Base-by-base conservation (phyloP, 2,113 vertebrate genomes). In the Lagopus muta region DNA sequence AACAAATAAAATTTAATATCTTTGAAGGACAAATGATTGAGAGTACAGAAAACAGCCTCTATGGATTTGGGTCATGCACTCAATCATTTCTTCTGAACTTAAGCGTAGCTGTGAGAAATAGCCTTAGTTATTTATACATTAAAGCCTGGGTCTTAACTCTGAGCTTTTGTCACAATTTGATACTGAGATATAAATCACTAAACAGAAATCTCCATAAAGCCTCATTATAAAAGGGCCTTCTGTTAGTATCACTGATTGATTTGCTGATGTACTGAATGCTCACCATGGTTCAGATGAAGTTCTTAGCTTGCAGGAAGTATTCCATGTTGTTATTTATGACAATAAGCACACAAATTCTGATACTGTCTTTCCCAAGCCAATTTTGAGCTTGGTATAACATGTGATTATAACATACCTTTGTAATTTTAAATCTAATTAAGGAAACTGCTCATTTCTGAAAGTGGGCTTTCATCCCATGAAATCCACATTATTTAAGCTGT, bases 1-100 rank as follows among this genome's bases (percentile, higher is more conserved):
- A 70, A 85, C 91, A 94, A 95, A 93, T 93, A 92, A 96, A 94
- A 82, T 70, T 32, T 78, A 83, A 75, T 70, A 36, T 67, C 83
- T 86, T 93, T 93, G 79, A 97, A 94, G 86, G 80, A 95, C 71
- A 77, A 82, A 72, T 52, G 54, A 74, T 87, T 85, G 85, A 58
- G 52, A 83, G 34, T 28, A 67, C 54, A 94, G 86, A 47, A 58
- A 87, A 69, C 77, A 86, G 38, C 50, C 86, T 90, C 82, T 21
- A 1, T 73, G 86, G 83, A 90, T 92, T 83, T 85, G 54, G 76
- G 69, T 83, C 82, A 80, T 57, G 52, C 69, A 86, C 89, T 96
- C 90, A 78, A 91, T 94, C 76, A 40, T 79, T 86, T 86, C 73
- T 94, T 85, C 88, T 88, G 71, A 83, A 91, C 73, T 82, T 54